phyloP scores from a whole-genome alignment of 2,797 vertebrate species.

The Sebastes cheni region DNA sequence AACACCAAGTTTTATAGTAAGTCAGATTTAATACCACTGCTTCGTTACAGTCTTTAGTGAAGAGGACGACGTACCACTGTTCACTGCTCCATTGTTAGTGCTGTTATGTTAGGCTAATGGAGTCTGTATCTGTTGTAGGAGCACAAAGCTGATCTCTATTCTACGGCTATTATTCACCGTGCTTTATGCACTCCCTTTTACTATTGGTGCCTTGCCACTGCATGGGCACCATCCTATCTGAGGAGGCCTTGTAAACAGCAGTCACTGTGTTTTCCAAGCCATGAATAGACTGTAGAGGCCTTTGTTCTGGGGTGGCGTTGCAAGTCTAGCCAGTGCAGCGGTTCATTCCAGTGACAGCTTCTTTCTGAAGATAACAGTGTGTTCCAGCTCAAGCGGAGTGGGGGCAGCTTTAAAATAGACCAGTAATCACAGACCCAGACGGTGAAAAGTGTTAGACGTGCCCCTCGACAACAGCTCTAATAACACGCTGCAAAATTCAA shows the following conservation, averaged over 20 bases:
- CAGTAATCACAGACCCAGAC: slow-evolving; percentile 61
- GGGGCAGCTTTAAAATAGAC: slow-evolving; percentile 61
- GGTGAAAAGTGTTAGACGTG: slow-evolving; percentile 41
- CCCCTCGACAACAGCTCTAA: slow-evolving; percentile 38
- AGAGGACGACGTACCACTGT: background rate
- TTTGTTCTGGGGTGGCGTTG: slow-evolving; percentile 62
- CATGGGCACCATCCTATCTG: slow-evolving; percentile 27
- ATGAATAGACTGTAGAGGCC: slow-evolving; percentile 67
- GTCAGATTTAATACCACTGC: background rate
- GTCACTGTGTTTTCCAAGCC: slow-evolving; percentile 43
- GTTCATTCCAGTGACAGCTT: slow-evolving; percentile 61
- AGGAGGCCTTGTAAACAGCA: slow-evolving; percentile 48
- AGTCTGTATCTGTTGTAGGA: slow-evolving; percentile 40
- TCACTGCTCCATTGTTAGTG: slow-evolving; percentile 24
- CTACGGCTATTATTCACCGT: slow-evolving; percentile 33
- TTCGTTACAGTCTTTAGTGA: background rate
- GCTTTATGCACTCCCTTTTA: slow-evolving; percentile 27
- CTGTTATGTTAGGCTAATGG: background rate
- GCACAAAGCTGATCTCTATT: slow-evolving; percentile 25
- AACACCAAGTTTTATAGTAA: background rate
- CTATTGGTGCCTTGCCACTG: slow-evolving; percentile 58
- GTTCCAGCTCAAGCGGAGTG: slow-evolving; percentile 51
- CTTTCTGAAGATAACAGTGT: slow-evolving; percentile 65
- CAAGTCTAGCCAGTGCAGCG: slow-evolving; percentile 49
- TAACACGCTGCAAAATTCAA: slow-evolving; percentile 42